A percentile compares a stretch with the other conserved stretches of the same genome.
Conservation (phyloP, 2,797 vertebrate species). For the Lithobates sylvaticus region DNA sequence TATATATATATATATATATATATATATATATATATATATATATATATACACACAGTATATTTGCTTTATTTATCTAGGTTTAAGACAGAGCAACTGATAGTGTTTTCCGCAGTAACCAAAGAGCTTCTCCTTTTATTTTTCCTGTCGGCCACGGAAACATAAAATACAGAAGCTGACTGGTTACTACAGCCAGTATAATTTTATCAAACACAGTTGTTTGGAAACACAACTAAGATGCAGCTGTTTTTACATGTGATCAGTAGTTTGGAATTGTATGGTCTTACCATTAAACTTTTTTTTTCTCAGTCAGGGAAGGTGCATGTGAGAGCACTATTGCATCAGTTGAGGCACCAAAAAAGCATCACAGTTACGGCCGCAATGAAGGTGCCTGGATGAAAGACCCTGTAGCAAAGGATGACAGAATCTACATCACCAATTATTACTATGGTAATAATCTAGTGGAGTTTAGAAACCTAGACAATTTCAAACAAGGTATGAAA, state of each 20-base stretch:
- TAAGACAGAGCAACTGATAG: too few species aligned
- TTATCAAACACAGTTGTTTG: too few species aligned
- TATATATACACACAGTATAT: too few species aligned
- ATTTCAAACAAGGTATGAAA: conserved; percentile 92
- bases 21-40: too few species aligned
- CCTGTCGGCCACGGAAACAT: neutral
- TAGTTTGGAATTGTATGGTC: too few species aligned
- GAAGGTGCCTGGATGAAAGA: conserved; percentile 99
- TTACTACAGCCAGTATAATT: neutral
- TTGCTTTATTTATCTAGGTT: too few species aligned
- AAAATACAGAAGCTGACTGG: conserved; percentile 2
- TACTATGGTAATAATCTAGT: conserved; percentile 97
- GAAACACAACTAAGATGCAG: too few species aligned
- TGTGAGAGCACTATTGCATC: conserved; percentile 93
- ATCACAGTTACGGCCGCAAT: conserved; percentile 95
- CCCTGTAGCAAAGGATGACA: conserved; percentile 86
- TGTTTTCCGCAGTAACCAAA: too few species aligned
- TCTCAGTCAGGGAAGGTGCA: conserved; percentile 80
- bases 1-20: too few species aligned
- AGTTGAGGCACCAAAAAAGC: conserved; percentile 85
- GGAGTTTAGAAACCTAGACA: conserved; percentile 97
- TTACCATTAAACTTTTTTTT: neutral
- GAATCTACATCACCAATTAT: conserved; percentile 96
- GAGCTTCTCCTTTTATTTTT: neutral
- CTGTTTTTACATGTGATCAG: too few species aligned